Evolutionary conservation across 2,113 vertebrate genomes (phyloP).

Genomic region (Mus spicilegus): DNA sequence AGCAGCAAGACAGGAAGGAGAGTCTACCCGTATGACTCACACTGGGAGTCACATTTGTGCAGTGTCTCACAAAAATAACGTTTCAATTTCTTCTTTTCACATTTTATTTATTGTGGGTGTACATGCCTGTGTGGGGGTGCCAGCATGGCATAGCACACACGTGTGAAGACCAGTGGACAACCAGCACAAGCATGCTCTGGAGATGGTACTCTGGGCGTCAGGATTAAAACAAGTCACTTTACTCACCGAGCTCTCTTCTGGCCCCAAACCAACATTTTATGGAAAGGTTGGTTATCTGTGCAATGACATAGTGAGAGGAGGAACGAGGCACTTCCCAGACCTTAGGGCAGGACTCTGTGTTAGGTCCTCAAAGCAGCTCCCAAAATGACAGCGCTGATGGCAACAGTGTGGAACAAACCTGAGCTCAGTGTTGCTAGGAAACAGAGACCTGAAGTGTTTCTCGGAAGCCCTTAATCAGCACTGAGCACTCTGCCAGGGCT

Average conservation of each 20-base stretch:
- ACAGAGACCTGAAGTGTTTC: neutral
- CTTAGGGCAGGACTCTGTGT: neutral
- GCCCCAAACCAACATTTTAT: neutral
- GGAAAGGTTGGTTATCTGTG: neutral
- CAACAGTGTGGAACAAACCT: neutral
- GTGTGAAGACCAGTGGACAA: neutral
- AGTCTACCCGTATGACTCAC: neutral
- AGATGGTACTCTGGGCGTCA: neutral
- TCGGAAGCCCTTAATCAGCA: neutral
- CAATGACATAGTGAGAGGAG: neutral
- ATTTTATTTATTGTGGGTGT: neutral
- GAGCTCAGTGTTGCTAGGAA: neutral
- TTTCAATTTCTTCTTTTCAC: too few relatives aligned
- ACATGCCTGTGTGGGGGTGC: neutral
- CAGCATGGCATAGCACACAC: too few relatives aligned
- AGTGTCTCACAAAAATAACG: neutral
- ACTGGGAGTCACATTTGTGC: neutral
- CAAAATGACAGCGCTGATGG: neutral
- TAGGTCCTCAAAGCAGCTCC: neutral
- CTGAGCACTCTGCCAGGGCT: neutral
- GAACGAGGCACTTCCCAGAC: neutral
- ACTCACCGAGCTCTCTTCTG: neutral
- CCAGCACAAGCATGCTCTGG: neutral
- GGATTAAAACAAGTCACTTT: neutral
- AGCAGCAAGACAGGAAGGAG: neutral